These are phyloP conservation scores for Enteromius argenteus DNA, from an alignment of 2,797 vertebrate species.

Conservation along the genomic window DNA sequence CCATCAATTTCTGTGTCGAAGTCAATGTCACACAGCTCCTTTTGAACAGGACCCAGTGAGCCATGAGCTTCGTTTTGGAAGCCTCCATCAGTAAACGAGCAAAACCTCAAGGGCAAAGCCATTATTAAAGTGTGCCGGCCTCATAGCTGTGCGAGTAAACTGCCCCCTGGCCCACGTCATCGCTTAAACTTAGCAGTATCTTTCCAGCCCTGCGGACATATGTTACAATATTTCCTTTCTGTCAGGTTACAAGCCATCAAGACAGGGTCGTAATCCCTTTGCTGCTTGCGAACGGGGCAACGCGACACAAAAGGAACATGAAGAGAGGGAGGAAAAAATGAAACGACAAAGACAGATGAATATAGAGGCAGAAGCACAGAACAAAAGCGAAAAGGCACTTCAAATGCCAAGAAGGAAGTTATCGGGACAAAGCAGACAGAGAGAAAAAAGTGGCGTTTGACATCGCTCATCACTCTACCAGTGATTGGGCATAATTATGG, in stretches of 20 bases:
- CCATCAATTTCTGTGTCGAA: conserved; percentile 42
- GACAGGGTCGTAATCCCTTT: conserved; percentile 37
- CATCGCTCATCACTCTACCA: conserved; percentile 60
- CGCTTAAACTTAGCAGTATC: conserved; percentile 24
- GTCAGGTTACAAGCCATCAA: conserved; percentile 38
- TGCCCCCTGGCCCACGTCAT: conserved; percentile 28
- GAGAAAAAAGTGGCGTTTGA: conserved; percentile 53
- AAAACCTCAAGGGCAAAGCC: conserved; percentile 51
- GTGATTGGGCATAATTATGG: conserved; percentile 64
- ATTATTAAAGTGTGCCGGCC: conserved; percentile 26
- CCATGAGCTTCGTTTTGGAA: conserved; percentile 48
- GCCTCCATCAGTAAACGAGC: conserved; percentile 52
- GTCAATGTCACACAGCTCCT: conserved; percentile 40
- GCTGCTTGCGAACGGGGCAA: conserved; percentile 20
- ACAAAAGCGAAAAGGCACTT: conserved; percentile 47
- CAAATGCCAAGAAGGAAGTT: conserved; percentile 61
- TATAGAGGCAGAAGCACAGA: conserved; percentile 43
- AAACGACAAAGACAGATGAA: conserved; percentile 51
- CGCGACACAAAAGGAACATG: conserved; percentile 20
- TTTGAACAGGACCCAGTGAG: conserved; percentile 46
- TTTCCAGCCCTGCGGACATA: conserved; percentile 16
- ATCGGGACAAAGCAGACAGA: conserved; percentile 60
- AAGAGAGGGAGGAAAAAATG: conserved; percentile 34
- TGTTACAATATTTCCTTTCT: conserved; percentile 39
- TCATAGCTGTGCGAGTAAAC: conserved; percentile 18